These are phyloP conservation scores for Drosophila pruinosa DNA, from an alignment of 1,140 invertebrate genomes.

Conservation along the genomic window DNA sequence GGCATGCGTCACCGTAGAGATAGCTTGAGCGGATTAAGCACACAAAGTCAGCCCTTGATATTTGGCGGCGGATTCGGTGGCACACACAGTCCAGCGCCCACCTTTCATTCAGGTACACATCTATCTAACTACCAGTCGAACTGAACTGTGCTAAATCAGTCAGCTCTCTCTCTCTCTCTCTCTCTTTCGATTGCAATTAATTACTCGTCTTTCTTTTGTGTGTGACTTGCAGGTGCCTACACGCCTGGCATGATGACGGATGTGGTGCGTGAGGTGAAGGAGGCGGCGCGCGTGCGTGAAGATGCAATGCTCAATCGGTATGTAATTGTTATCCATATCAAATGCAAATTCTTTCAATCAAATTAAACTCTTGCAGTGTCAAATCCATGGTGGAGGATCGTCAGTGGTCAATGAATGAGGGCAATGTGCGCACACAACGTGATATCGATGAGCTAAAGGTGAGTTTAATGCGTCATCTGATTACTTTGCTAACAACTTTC, in stretches of 20 bases:
- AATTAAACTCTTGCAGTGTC: constrained; percentile 65
- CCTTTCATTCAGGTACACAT: constrained; percentile 81
- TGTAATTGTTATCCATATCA: no score
- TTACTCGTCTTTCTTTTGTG: not conserved
- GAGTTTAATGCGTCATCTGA: not conserved
- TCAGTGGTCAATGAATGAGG: constrained; percentile 83
- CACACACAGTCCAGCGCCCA: constrained; percentile 82
- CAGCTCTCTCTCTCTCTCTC: not conserved
- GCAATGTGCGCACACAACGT: constrained; percentile 81
- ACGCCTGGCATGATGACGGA: constrained; percentile 89
- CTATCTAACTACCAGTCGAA: no score
- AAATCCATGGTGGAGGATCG: constrained; percentile 86
- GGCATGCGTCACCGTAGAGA: constrained; percentile 83
- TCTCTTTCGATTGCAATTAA: not conserved
- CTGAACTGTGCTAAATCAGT: no score
- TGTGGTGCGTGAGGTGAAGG: constrained; percentile 89
- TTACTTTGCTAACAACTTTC: not conserved
- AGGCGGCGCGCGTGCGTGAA: constrained; percentile 88
- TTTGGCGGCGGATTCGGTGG: constrained; percentile 81
- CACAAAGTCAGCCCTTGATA: constrained; percentile 81
- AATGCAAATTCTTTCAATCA: not conserved
- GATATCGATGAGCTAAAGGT: constrained; percentile 82
- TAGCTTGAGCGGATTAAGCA: constrained; percentile 83
- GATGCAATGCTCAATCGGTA: constrained; percentile 86
- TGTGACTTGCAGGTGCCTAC: constrained; percentile 84